Conservation (phyloP, 2,113 vertebrate genomes). For the Ibidorhyncha struthersii region DNA sequence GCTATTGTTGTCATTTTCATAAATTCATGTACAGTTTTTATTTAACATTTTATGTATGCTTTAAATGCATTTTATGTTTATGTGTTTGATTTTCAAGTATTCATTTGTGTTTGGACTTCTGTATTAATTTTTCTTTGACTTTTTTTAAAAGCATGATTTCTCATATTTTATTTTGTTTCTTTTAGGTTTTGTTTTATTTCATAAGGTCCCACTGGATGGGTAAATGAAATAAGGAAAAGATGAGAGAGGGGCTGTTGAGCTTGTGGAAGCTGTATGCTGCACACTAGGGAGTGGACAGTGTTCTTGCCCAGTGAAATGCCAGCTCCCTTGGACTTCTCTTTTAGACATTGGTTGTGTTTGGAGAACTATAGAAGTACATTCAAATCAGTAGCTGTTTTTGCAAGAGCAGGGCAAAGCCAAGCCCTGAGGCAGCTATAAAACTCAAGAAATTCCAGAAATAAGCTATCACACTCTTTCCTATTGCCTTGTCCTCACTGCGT, state of each 20-base stretch:
- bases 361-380: slow-evolving; percentile 56
- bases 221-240: slow-evolving; percentile 82
- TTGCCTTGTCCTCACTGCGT: not conserved
- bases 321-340: slow-evolving; percentile 61
- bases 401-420: slow-evolving; percentile 48
- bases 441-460: slow-evolving; percentile 68
- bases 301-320: slow-evolving; percentile 68
- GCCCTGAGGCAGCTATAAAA: slow-evolving; percentile 67
- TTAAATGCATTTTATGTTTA: slow-evolving; percentile 56
- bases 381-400: slow-evolving; percentile 63
- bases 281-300: slow-evolving; percentile 68
- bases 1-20: not conserved
- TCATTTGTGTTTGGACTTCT: slow-evolving; percentile 62
- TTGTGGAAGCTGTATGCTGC: slow-evolving; percentile 75
- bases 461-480: slow-evolving; percentile 42
- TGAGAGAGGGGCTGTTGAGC: slow-evolving; percentile 78
- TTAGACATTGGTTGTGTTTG: slow-evolving; percentile 62
- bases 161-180: slow-evolving; percentile 88
- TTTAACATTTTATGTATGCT: slow-evolving; percentile 30
- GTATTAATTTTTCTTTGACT: slow-evolving; percentile 67
- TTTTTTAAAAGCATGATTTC: slow-evolving; percentile 72
- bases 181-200: slow-evolving; percentile 98
- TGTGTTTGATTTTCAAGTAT: slow-evolving; percentile 52
- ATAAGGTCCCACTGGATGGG: slow-evolving; percentile 93
- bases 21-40: slow-evolving; percentile 6